A percentile compares a stretch with the other conserved stretches of the same genome.
phyloP scores from a whole-genome alignment of 1,140 invertebrate species.

The Tetramorium alpestre region DNA sequence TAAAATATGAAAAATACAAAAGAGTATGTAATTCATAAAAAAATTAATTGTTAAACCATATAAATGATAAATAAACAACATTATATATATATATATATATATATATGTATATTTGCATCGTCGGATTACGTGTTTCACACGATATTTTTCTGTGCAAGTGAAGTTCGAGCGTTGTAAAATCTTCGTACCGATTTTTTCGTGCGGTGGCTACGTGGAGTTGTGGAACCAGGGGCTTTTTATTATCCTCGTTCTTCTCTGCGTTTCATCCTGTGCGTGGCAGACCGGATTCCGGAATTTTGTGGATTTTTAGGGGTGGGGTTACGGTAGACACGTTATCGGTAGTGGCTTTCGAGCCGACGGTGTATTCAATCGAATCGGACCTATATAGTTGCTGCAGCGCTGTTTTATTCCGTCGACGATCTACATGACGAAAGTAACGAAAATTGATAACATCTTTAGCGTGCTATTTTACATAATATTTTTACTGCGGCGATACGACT shows the following conservation, averaged over 20 bases:
- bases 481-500: neutral
- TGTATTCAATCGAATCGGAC: constrained; percentile 55
- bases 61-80: neutral
- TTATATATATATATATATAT: neutral
- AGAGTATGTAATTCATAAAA: neutral
- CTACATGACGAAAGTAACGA: constrained; percentile 39
- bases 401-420: constrained; percentile 41
- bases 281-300: constrained; percentile 56
- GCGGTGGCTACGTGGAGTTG: constrained; percentile 10
- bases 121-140: constrained; percentile 9
- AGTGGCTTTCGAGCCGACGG: constrained; percentile 50
- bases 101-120: neutral
- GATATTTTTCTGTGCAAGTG: neutral
- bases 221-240: constrained; percentile 39
- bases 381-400: constrained; percentile 23
- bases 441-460: constrained; percentile 33
- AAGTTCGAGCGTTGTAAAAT: constrained; percentile 19
- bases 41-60: neutral
- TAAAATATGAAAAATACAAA: neutral
- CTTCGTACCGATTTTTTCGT: constrained; percentile 41
- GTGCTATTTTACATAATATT: neutral
- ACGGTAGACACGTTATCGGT: constrained; percentile 49
- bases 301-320: constrained; percentile 25
- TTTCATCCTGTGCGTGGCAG: constrained; percentile 48
- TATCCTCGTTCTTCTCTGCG: constrained; percentile 51